A percentile compares a stretch with the other conserved stretches of the same genome.
Conservation (phyloP, 1,140 invertebrate species). For the Apis mellifera region Amel_HAv3.1 CM009938.2:12228501-12229000, state of each 20-base stretch:
- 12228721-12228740: background rate
- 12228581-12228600: background rate
- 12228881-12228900: conserved; percentile 34
- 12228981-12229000: background rate
- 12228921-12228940: background rate
- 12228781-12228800: background rate
- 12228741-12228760: background rate
- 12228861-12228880: conserved; percentile 42
- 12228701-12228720: background rate
- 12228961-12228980: background rate
- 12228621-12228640: background rate
- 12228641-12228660: background rate
- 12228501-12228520: too few relatives aligned
- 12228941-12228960: background rate
- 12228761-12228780: background rate
- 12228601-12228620: background rate
- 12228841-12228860: conserved; percentile 38
- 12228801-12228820: conserved; percentile 37
- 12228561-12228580: too few relatives aligned
- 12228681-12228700: background rate
- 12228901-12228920: conserved; percentile 15
- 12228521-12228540: too few relatives aligned
- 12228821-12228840: conserved; percentile 44
- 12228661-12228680: background rate
- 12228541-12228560: too few relatives aligned